Percentiles rank a stretch among this genome's conserved stretches.
These are phyloP conservation scores for Galeruca laticollis DNA, from an alignment of 2,888 invertebrate species.

Conservation along the genomic window DNA sequence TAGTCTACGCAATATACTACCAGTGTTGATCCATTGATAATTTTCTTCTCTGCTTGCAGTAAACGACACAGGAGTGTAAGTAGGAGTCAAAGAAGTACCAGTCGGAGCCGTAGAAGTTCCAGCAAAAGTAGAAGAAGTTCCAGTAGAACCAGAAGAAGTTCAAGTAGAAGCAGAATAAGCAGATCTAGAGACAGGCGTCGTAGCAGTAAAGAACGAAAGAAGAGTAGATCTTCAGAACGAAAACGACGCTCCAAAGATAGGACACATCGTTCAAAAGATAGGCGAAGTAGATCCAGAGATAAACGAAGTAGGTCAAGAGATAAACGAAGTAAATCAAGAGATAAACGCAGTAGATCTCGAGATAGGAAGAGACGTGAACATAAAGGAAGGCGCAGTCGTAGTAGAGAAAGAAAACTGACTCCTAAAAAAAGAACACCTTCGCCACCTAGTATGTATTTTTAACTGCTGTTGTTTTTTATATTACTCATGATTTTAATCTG, in stretches of 20 bases:
- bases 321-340: constrained; percentile 62
- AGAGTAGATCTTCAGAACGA: constrained; percentile 61
- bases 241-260: constrained; percentile 58
- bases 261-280: constrained; percentile 54
- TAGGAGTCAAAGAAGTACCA: too few relatives aligned
- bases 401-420: constrained; percentile 49
- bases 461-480: not conserved
- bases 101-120: constrained; percentile 35
- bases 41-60: constrained; percentile 29
- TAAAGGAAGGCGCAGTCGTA: constrained; percentile 48
- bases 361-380: constrained; percentile 48
- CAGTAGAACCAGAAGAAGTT: constrained; percentile 53
- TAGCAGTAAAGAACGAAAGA: constrained; percentile 66
- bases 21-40: not conserved
- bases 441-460: constrained; percentile 38
- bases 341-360: constrained; percentile 60
- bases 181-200: constrained; percentile 47
- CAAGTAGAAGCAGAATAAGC: constrained; percentile 34
- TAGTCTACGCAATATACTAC: too few relatives aligned
- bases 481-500: not conserved
- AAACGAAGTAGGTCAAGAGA: constrained; percentile 46
- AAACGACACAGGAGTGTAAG: constrained; percentile 49
- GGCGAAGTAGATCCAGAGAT: constrained; percentile 42
- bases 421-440: constrained; percentile 52
- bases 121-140: constrained; percentile 48